These are phyloP conservation scores for Diachrysia chrysitis DNA, from an alignment of 2,888 invertebrate genomes.

Conservation along the genomic window DNA sequence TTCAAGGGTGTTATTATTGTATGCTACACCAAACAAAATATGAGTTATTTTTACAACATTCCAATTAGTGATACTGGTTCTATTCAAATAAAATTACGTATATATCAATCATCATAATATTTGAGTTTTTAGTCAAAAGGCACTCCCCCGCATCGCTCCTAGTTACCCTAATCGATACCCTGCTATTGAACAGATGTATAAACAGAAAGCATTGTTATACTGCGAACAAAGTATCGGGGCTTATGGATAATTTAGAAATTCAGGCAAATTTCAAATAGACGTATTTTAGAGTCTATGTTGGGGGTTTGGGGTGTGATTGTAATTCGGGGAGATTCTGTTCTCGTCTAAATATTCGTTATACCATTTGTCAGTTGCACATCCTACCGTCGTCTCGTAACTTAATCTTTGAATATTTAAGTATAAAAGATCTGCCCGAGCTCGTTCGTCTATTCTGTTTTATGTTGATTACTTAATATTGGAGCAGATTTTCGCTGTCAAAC, in stretches of 20 bases:
- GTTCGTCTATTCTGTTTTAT: constrained; percentile 15
- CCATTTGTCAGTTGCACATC: constrained; percentile 22
- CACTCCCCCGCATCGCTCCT: neutral
- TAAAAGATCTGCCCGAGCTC: neutral
- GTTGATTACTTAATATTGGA: constrained; percentile 17
- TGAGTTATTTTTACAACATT: no score
- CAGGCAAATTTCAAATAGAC: constrained; percentile 1
- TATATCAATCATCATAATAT: neutral
- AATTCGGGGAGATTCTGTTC: neutral
- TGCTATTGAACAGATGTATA: neutral
- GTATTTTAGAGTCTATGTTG: neutral
- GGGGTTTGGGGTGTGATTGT: neutral
- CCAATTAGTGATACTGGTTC: no score
- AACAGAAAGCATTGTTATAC: constrained; percentile 15
- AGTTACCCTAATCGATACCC: neutral
- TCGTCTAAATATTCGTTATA: constrained; percentile 14
- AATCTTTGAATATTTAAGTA: constrained; percentile 8
- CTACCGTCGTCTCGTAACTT: neutral
- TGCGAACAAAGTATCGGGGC: neutral
- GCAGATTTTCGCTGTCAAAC: neutral
- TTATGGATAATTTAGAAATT: neutral
- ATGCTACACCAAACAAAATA: no score
- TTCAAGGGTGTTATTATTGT: no score
- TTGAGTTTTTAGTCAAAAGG: neutral
- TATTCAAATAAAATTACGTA: neutral